These are phyloP conservation scores for Contarinia nasturtii DNA, from an alignment of 1,140 invertebrate species.

Conservation along the genomic window DNA sequence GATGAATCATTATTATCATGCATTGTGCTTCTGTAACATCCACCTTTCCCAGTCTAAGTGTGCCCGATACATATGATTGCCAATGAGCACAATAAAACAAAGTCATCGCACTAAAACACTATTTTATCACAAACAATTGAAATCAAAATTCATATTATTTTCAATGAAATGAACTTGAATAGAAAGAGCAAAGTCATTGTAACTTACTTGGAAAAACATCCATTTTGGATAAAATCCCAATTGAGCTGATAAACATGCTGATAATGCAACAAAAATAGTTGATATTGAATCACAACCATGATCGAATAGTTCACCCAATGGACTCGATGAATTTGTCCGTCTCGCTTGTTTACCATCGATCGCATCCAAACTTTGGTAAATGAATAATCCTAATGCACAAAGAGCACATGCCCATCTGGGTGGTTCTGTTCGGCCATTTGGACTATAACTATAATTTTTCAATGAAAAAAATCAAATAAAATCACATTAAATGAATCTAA, in stretches of 20 bases:
- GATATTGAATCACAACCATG: constrained; percentile 98
- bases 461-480: constrained; percentile 8
- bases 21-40: constrained; percentile 98
- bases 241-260: constrained; percentile 78
- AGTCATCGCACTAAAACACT: constrained; percentile 81
- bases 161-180: background rate
- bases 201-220: constrained; percentile 71
- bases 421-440: constrained; percentile 45
- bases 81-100: constrained; percentile 98
- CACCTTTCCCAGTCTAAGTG: constrained; percentile 80
- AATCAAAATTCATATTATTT: background rate
- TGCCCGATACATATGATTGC: constrained; percentile 95
- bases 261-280: constrained; percentile 90
- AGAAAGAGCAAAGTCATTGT: constrained; percentile 1
- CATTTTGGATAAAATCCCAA: constrained; percentile 77
- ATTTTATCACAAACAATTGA: constrained; percentile 14
- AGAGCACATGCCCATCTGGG: constrained; percentile 84
- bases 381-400: constrained; percentile 84
- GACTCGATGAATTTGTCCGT: constrained; percentile 76
- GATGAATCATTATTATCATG: constrained; percentile 74
- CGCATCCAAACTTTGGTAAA: constrained; percentile 97
- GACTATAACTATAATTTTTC: constrained; percentile 32
- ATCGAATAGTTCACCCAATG: constrained; percentile 96
- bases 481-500: constrained; percentile 10
- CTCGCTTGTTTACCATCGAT: constrained; percentile 99